Percentiles rank a stretch among this genome's conserved stretches.
These are phyloP conservation scores for Tapirus indicus DNA, from an alignment of 2,797 vertebrate genomes.

Conservation along the genomic window DNA sequence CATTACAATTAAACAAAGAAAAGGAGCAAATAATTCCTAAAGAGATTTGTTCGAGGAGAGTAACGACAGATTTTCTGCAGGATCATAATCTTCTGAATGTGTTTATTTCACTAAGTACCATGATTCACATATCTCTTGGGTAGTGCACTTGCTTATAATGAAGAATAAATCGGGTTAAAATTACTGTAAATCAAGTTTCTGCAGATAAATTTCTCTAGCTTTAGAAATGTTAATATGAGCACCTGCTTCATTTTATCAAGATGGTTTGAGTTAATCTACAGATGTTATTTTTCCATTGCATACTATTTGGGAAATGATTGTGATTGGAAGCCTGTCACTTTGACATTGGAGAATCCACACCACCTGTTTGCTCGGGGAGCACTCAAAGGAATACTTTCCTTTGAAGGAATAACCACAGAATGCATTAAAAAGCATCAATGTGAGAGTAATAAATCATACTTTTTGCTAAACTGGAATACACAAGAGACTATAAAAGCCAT, in stretches of 20 bases:
- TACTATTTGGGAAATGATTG: conserved; percentile 50
- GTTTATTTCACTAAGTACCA: conserved; percentile 75
- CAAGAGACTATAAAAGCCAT: neutral
- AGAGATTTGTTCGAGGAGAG: neutral
- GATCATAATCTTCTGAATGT: conserved; percentile 68
- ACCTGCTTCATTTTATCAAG: conserved; percentile 72
- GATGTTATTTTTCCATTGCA: conserved; percentile 46
- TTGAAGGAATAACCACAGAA: neutral
- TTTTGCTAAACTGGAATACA: conserved; percentile 37
- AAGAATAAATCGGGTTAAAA: conserved; percentile 82
- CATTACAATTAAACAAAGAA: conserved; percentile 41
- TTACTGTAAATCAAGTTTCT: conserved; percentile 74
- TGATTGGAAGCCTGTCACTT: conserved; percentile 59
- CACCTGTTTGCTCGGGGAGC: conserved; percentile 29
- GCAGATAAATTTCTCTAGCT: conserved; percentile 62
- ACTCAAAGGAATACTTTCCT: neutral
- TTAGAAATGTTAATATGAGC: conserved; percentile 75
- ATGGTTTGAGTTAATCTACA: conserved; percentile 67
- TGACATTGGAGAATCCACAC: conserved; percentile 56
- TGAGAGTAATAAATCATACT: neutral
- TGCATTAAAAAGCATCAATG: neutral
- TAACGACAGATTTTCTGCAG: conserved; percentile 58
- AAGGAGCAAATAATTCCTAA: conserved; percentile 59
- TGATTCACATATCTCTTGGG: conserved; percentile 65
- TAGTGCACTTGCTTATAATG: conserved; percentile 74